phyloP scores from a whole-genome alignment of 2,797 vertebrate genomes.

The Pyrocephalus nanus region DNA sequence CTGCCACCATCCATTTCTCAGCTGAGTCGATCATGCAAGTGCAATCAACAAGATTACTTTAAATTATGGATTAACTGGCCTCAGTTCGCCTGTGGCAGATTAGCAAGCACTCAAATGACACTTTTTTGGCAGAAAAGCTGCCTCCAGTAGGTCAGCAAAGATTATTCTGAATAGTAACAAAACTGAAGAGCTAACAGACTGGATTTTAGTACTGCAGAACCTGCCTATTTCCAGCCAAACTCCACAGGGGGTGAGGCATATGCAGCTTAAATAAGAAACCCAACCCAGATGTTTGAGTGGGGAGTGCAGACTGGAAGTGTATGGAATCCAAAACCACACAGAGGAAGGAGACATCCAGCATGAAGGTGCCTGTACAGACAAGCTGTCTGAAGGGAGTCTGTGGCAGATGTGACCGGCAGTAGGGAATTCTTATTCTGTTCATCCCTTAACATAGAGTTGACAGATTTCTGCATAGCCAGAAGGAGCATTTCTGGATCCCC shows the following conservation, averaged over 20 bases:
- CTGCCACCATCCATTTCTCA: background rate
- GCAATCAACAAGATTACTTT: background rate
- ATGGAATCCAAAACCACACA: background rate
- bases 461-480: background rate
- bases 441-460: background rate
- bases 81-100: background rate
- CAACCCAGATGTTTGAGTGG: background rate
- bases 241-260: background rate
- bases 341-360: background rate
- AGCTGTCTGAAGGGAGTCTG: rapidly evolving
- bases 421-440: background rate
- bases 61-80: background rate
- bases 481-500: background rate
- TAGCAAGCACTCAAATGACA: background rate
- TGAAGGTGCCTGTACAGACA: background rate
- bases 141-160: background rate
- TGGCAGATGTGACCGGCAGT: background rate
- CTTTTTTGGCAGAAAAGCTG: background rate
- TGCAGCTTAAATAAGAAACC: background rate
- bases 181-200: background rate
- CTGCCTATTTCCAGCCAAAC: background rate
- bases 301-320: background rate
- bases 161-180: background rate
- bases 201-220: background rate
- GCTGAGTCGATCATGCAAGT: background rate